A percentile compares a stretch with the other conserved stretches of the same genome.
phyloP scores from a whole-genome alignment of 2,113 vertebrate genomes.

The Oxyruncus cristatus region DNA sequence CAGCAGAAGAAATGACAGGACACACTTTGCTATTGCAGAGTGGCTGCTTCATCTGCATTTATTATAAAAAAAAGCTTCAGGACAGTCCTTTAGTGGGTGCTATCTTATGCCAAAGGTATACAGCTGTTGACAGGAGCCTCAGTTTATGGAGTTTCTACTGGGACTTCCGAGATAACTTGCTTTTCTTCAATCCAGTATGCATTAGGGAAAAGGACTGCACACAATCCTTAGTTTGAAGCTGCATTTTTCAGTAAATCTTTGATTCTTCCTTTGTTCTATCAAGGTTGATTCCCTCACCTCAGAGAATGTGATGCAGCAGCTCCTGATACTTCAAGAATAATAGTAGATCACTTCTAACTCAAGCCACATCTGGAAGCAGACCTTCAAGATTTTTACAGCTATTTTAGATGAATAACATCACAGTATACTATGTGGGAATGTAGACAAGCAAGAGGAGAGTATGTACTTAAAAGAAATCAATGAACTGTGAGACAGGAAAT shows the following conservation, averaged over 20 bases:
- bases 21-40: accelerated
- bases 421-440: neutral
- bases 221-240: neutral
- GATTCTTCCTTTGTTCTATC: neutral
- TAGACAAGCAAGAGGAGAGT: neutral
- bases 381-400: neutral
- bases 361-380: neutral
- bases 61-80: neutral
- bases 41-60: neutral
- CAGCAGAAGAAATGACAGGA: neutral
- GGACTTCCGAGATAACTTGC: neutral
- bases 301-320: neutral
- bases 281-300: neutral
- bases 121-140: neutral
- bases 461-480: neutral
- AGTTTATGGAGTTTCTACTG: neutral
- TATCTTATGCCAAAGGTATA: neutral
- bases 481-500: neutral
- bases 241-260: neutral
- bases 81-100: neutral
- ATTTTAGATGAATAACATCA: neutral
- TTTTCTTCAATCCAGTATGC: neutral
- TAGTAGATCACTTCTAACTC: neutral
- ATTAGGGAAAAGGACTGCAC: neutral
- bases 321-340: neutral